phyloP scores from a whole-genome alignment of 1,140 invertebrate genomes.

The Philopotamus ludificatus region DNA sequence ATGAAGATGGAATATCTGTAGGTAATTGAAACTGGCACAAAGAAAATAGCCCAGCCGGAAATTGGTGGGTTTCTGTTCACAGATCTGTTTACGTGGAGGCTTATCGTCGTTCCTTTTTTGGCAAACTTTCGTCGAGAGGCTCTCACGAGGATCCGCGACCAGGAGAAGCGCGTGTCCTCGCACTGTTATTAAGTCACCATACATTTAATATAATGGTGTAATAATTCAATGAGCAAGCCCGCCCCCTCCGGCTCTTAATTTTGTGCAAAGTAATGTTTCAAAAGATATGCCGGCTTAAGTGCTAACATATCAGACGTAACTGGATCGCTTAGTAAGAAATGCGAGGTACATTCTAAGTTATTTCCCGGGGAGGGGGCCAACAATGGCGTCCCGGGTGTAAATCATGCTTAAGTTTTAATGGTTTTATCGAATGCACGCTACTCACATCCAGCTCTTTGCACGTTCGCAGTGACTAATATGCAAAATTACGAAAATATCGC shows the following conservation, averaged over 20 bases:
- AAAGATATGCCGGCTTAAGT: slow-evolving; percentile 14
- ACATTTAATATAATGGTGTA: no score
- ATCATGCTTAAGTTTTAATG: slow-evolving; percentile 37
- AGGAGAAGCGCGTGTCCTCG: no score
- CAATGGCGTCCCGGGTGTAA: slow-evolving; percentile 25
- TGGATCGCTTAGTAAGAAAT: slow-evolving; percentile 28
- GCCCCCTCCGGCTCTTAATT: no score
- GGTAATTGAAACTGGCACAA: background rate
- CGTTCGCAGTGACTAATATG: no score
- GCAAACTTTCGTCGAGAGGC: no score
- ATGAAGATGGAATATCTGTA: no score
- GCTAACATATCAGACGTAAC: slow-evolving; percentile 23
- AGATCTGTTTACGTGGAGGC: background rate
- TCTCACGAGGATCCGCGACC: no score
- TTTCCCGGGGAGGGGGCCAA: slow-evolving; percentile 16
- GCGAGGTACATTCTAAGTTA: slow-evolving; percentile 25
- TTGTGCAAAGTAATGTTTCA: slow-evolving; percentile 14
- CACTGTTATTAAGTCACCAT: no score
- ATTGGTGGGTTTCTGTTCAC: background rate
- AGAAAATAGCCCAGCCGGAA: background rate
- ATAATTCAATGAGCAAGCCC: background rate
- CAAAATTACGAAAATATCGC: no score
- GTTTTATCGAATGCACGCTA: slow-evolving; percentile 21
- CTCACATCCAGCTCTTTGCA: no score
- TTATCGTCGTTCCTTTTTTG: background rate